Evolutionary conservation across 2,888 invertebrate genomes (phyloP).

Genomic region (Aromia moschata): DNA sequence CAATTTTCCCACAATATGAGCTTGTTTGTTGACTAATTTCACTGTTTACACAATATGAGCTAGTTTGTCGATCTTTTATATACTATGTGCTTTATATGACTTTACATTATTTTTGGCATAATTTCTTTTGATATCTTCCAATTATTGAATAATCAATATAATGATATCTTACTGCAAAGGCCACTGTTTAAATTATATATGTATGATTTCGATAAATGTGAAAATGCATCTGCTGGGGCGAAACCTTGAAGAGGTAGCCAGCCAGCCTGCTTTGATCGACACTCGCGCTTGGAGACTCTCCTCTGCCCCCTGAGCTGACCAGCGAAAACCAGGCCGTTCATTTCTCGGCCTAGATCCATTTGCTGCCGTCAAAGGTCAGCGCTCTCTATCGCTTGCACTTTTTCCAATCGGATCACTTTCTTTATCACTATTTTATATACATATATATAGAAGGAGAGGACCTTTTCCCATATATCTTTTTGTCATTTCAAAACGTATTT

Average conservation of each 20-base stretch:
- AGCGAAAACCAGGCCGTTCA: constrained; percentile 3
- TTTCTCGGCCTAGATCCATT: constrained; percentile 5
- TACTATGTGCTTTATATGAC: no score
- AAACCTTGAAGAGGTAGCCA: constrained; percentile 25
- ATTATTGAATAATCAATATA: no score
- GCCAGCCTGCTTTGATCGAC: background rate
- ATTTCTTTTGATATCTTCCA: no score
- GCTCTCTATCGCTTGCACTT: constrained; percentile 1
- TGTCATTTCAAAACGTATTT: constrained; percentile 46
- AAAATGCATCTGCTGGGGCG: no score
- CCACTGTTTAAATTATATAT: no score
- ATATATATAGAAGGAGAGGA: constrained; percentile 51
- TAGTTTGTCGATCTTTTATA: no score
- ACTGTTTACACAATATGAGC: no score
- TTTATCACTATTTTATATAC: constrained; percentile 11
- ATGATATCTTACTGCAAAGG: no score
- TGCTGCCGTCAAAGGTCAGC: background rate
- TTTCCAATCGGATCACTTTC: constrained; percentile 14
- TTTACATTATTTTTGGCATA: no score
- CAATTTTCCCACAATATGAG: no score
- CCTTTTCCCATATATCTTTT: constrained; percentile 53
- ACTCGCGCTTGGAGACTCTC: background rate
- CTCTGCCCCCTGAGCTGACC: background rate
- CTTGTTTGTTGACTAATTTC: no score
- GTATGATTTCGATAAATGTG: no score